Evolutionary conservation across 2,797 vertebrate species (phyloP), one percentile per base, ranked within the genome.

Genomic region (Arnoldichthys spilopterus): DNA sequence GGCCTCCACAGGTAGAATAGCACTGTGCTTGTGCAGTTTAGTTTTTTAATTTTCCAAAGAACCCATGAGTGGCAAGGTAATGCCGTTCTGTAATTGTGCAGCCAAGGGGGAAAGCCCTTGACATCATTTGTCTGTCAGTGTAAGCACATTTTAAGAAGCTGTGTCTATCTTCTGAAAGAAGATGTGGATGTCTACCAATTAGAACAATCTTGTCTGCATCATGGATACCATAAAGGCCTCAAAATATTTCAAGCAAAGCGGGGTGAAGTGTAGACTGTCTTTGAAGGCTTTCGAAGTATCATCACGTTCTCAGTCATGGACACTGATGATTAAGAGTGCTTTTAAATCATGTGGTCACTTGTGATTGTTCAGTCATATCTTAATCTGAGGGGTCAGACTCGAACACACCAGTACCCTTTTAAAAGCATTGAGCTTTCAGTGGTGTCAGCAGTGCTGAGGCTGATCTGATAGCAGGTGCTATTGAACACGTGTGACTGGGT

Each of bases 31-130:
- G 76, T 61, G 54, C 70, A 59, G 69, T 59, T 77, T 76, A 72
- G 34, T 79, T 76, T 82, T 75, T 77, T 71, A 13, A 13, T 78
- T 81, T 68, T 79, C 80, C 79, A 81, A 83, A 80, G 79, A 84
- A 47, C 56, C 56, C 2, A 13, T 24, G 64, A 37, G 72, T 71
- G 61, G 56, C 62, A 56, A 59, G 70, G 4, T 58, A 82, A 82
- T 67, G 43, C 73, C 47, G 30, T 78, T 69, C 28, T 73, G 61
- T 68, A 61, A 66, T 72, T 81, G 61, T 77, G 47, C 45, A 37
- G 70, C 72, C 49, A 79, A 59, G 63, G 61, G 61, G 63, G 78
- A 71, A 74, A 24, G 43, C 70, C 66, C 26, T 47, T n/a, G 64
- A 61, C 26, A 72, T 59, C 59, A 74, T 63, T 40, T 26, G 20